These are phyloP conservation scores for Aviceda leuphotes DNA, from an alignment of 2,797 vertebrate genomes.

Conservation along the genomic window DNA sequence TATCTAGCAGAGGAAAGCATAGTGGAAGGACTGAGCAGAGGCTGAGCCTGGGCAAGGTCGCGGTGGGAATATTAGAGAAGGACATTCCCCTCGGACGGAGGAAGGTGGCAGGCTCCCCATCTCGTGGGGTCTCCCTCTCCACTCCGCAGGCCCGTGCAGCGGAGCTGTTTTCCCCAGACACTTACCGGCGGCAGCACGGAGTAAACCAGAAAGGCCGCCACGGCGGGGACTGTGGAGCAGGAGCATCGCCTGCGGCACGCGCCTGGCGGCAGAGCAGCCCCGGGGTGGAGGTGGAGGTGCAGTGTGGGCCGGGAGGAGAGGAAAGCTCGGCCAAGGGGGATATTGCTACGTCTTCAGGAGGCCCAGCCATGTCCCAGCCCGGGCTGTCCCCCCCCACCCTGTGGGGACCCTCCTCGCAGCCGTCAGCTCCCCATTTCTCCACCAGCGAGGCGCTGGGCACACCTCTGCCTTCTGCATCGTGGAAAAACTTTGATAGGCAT, in stretches of 20 bases:
- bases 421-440: background rate
- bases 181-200: background rate
- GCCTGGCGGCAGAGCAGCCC: background rate
- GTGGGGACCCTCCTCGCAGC: background rate
- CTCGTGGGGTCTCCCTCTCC: background rate
- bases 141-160: background rate
- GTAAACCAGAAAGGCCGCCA: background rate
- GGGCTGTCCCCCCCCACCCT: accelerated
- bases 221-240: background rate
- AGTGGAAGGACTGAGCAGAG: background rate
- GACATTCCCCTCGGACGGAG: background rate
- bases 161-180: background rate
- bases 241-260: accelerated
- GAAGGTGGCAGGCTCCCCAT: background rate
- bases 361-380: background rate
- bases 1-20: background rate
- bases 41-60: background rate
- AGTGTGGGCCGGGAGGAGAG: background rate
- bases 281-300: background rate
- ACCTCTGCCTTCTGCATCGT: background rate
- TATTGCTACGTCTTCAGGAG: accelerated
- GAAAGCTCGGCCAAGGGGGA: background rate
- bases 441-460: background rate
- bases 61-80: background rate
- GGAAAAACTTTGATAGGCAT: background rate